phyloP scores from a whole-genome alignment of 2,113 vertebrate genomes.

The Sterrhoptilus dennistouni region DNA sequence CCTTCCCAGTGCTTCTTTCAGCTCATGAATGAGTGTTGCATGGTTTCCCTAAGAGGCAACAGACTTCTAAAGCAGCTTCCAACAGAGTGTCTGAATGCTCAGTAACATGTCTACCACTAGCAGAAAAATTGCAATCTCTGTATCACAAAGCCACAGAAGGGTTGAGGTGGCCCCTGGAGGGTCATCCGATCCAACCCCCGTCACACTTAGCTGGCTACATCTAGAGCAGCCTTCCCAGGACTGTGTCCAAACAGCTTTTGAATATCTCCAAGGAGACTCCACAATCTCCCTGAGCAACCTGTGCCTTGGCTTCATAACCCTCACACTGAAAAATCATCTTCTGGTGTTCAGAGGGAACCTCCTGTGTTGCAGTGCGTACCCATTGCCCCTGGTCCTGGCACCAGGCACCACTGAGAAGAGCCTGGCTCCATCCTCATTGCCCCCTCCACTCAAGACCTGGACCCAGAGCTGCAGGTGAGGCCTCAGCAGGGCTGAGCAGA shows the following conservation, averaged over 20 bases:
- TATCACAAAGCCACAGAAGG: neutral
- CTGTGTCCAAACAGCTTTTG: neutral
- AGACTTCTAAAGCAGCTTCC: neutral
- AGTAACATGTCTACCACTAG: neutral
- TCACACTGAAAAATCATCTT: neutral
- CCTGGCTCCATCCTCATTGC: neutral
- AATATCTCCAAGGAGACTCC: neutral
- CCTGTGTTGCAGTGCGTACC: neutral
- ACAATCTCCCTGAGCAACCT: neutral
- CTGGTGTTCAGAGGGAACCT: neutral
- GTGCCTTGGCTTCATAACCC: neutral
- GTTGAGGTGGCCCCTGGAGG: neutral
- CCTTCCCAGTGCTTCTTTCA: neutral
- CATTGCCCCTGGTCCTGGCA: neutral
- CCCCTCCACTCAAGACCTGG: too few relatives aligned
- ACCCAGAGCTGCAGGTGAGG: neutral
- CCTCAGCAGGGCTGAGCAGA: neutral
- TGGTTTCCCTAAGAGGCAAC: neutral
- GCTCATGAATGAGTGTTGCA: neutral
- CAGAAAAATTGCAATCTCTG: neutral
- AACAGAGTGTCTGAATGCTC: neutral
- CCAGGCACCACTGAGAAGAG: too few relatives aligned
- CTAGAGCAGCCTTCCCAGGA: neutral
- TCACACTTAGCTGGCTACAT: too few relatives aligned
- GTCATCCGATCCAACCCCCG: neutral